These are phyloP conservation scores for Drosophila subpulchrella DNA, from an alignment of 1,140 invertebrate species.

Conservation along the genomic window DNA sequence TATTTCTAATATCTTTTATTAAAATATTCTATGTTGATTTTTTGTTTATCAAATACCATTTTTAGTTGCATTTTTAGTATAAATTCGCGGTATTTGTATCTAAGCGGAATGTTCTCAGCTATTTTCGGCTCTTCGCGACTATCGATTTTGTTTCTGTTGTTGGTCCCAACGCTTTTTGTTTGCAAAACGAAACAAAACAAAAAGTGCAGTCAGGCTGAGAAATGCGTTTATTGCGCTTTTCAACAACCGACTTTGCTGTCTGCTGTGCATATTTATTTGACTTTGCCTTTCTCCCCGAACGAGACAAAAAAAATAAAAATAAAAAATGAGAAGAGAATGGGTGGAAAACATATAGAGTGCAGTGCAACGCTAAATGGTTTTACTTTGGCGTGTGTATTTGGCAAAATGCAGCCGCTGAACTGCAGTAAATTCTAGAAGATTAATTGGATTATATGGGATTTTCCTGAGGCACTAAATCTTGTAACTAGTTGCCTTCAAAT, in stretches of 20 bases:
- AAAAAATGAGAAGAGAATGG: not conserved
- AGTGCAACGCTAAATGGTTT: slow-evolving; percentile 30
- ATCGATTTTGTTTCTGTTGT: slow-evolving; percentile 28
- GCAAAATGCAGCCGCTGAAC: slow-evolving; percentile 18
- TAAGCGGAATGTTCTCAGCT: slow-evolving; percentile 4
- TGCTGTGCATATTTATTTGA: slow-evolving; percentile 61
- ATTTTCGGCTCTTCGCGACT: slow-evolving; percentile 37
- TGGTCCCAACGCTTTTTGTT: slow-evolving; percentile 30
- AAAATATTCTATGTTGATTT: too few relatives aligned
- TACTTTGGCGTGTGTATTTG: slow-evolving; percentile 24
- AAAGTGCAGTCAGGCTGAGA: slow-evolving; percentile 58
- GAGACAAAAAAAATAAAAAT: slow-evolving; percentile 6
- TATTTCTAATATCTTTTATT: too few relatives aligned
- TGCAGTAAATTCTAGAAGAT: slow-evolving; percentile 20
- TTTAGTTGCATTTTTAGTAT: slow-evolving; percentile 8
- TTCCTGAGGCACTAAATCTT: slow-evolving; percentile 7
- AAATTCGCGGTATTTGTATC: slow-evolving; percentile 23
- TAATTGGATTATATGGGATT: slow-evolving; percentile 6
- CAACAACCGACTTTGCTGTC: slow-evolving; percentile 44
- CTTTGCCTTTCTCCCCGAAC: slow-evolving; percentile 19
- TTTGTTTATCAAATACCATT: not conserved
- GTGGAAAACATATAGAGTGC: slow-evolving; percentile 24
- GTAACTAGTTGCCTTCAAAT: not conserved
- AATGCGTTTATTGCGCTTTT: slow-evolving; percentile 76
- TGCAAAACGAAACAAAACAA: slow-evolving; percentile 57